Conservation (phyloP, 2,113 vertebrate species). For the Sclerurus mexicanus region DNA sequence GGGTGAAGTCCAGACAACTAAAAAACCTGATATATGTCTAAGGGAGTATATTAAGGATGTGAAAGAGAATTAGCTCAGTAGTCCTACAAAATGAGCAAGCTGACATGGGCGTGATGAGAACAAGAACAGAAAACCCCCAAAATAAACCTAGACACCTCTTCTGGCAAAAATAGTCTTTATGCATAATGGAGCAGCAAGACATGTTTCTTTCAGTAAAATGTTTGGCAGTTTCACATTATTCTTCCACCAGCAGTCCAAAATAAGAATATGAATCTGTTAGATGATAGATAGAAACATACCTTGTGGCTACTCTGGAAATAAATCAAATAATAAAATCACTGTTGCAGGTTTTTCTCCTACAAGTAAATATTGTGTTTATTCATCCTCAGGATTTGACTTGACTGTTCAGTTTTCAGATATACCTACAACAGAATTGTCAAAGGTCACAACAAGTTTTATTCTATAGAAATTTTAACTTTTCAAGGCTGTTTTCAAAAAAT, state of each 20-base stretch:
- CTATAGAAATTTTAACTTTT: neutral
- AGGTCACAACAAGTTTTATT: neutral
- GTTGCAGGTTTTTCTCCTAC: neutral
- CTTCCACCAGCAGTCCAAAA: neutral
- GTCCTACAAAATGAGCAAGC: neutral
- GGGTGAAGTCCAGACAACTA: neutral
- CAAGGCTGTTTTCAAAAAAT: neutral
- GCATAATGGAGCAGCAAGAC: neutral
- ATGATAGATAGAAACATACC: neutral
- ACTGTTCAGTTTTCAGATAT: neutral
- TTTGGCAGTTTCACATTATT: neutral
- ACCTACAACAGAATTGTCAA: neutral
- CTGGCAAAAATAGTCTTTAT: neutral
- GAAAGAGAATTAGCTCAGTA: neutral
- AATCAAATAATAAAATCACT: neutral
- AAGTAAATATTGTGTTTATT: neutral
- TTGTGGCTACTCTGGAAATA: neutral
- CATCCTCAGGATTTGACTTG: neutral
- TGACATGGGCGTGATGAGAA: neutral
- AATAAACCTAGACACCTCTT: neutral
- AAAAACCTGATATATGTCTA: neutral
- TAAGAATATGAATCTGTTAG: neutral
- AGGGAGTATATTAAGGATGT: neutral
- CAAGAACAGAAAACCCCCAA: neutral
- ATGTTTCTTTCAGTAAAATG: neutral